Conservation (phyloP, 2,888 invertebrate genomes). For the Macrosiphum euphorbiae region DNA sequence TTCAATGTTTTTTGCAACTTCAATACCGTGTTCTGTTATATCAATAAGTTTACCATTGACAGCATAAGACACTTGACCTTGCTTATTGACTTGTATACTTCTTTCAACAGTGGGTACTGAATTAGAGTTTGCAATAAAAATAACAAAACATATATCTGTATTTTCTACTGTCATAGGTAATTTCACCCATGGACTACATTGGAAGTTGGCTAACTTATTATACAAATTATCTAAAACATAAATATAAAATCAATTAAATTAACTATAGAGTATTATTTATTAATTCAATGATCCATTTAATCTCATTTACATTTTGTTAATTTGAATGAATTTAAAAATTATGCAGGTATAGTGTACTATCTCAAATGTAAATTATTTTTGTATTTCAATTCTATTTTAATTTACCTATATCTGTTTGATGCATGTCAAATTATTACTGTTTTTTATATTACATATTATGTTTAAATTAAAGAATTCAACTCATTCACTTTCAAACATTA, state of each 20-base stretch:
- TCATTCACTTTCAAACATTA: too few species aligned
- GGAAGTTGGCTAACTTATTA: not conserved
- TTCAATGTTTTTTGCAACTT: not conserved
- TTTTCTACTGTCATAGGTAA: not conserved
- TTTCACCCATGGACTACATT: slow-evolving; percentile 13
- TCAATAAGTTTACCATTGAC: not conserved
- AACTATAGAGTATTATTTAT: too few species aligned
- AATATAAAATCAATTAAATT: not conserved
- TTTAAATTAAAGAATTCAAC: too few species aligned
- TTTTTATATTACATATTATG: too few species aligned
- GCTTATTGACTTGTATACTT: not conserved
- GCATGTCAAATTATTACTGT: too few species aligned
- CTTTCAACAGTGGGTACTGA: not conserved
- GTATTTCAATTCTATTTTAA: too few species aligned
- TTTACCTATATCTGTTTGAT: too few species aligned
- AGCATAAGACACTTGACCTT: not conserved
- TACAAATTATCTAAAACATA: slow-evolving; percentile 23
- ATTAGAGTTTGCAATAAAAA: not conserved
- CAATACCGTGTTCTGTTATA: not conserved
- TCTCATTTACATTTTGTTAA: too few species aligned
- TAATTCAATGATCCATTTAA: too few species aligned
- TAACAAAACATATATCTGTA: not conserved
- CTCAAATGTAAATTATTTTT: too few species aligned
- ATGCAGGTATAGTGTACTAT: too few species aligned
- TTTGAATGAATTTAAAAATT: too few species aligned